Percentiles rank a stretch among this genome's conserved stretches.
Evolutionary conservation across 2,797 vertebrate genomes (phyloP).

Genomic region (Denticeps clupeoides): DNA sequence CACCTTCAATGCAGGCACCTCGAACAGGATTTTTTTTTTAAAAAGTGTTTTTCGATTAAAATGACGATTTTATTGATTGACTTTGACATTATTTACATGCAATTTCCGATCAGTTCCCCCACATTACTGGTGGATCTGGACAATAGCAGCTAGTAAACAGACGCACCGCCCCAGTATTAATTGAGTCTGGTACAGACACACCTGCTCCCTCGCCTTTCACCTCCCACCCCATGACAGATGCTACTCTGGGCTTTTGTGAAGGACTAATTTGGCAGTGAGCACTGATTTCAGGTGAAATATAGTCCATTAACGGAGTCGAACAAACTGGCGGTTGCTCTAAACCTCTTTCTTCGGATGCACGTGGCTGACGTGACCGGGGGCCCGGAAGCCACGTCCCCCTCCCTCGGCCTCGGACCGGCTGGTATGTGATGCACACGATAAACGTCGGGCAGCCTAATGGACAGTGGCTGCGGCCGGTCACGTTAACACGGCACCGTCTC

Average conservation of each 20-base stretch:
- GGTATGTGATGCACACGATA: constrained; percentile 48
- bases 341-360: too few relatives aligned
- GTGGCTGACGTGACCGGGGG: constrained; percentile 40
- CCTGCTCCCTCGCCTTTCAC: constrained; percentile 38
- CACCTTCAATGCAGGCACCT: too few relatives aligned
- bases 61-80: too few relatives aligned
- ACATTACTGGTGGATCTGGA: not conserved
- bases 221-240: constrained; percentile 29
- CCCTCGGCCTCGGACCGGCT: constrained; percentile 31
- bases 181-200: not conserved
- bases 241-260: too few relatives aligned
- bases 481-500: constrained; percentile 56
- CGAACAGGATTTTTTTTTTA: too few relatives aligned
- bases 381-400: constrained; percentile 37
- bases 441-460: constrained; percentile 30
- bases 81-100: too few relatives aligned
- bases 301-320: too few relatives aligned
- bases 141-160: not conserved
- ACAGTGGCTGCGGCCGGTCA: constrained; percentile 50
- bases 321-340: too few relatives aligned
- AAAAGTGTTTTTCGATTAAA: too few relatives aligned
- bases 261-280: too few relatives aligned
- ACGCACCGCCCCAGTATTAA: not conserved
- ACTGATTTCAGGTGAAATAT: too few relatives aligned
- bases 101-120: too few relatives aligned